Base-by-base conservation (phyloP, 2,797 vertebrate species). In the Loriculus beryllinus region DNA sequence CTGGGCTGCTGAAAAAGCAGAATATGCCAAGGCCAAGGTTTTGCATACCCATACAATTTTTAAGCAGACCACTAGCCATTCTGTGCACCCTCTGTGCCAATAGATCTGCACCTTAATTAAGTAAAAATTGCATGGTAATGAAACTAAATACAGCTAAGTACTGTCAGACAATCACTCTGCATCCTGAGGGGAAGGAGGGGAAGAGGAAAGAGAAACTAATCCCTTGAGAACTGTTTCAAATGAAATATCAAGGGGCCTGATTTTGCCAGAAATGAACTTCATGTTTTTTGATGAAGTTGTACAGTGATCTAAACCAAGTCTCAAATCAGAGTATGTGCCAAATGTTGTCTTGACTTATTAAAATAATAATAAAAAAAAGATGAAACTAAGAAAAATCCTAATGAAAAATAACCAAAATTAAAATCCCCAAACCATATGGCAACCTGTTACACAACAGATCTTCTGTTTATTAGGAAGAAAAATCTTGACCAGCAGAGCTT, bases 181-280 rank as follows among this genome's bases (percentile, higher is more conserved):
- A 71, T 94, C 69, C 75, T 65, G 82, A 82, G 65, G 64, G 62
- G 57, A 74, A 60, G 70, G 68, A 92, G 51, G 26, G 22, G 45
- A 83, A 35, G n/a, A 75, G 37, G 26, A 85, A 78, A 70, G 62
- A 60, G 78, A 63, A 90, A 82, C 15, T 67, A 89, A 92, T 75
- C 62, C 51, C 59, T 71, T 33, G 48, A 77, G 82, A 92, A 62
- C 39, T 52, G 48, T 83, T 91, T 89, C 71, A 68, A 82, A 92
- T 48, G 16, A 80, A 75, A 86, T 45, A 82, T 59, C 37, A 51
- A 87, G 82, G 37, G 57, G 54, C 22, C n/a, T 39, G 56, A 91
- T 91, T 95, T 94, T 88, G 75, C 56, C 60, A 94, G 68, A 90
- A 95, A 86, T 54, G 35, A 90, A 69, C 26, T 63, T 54, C 71